phyloP scores from a whole-genome alignment of 2,888 invertebrate genomes.

The Chironomus riparius region DNA sequence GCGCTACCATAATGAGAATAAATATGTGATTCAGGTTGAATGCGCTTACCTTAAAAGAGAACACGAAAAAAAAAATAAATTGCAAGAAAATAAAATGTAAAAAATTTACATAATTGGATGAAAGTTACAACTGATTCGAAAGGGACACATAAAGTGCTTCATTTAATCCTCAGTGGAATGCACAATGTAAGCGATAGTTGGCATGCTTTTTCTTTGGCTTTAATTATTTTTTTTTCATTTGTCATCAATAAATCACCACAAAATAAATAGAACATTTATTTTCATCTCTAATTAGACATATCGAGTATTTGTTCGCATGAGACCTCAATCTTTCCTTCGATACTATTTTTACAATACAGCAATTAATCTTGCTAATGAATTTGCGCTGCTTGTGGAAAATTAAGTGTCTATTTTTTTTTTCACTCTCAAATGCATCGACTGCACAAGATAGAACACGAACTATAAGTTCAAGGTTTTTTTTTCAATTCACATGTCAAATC shows the following conservation, averaged over 20 bases:
- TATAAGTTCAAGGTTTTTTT: background rate
- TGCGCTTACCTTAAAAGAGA: no score
- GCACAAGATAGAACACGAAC: background rate
- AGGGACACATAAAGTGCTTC: background rate
- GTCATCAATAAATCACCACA: background rate
- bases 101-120: background rate
- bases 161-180: background rate
- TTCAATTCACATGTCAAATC: background rate
- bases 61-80: no score
- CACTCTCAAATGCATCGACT: background rate
- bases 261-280: background rate
- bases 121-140: background rate
- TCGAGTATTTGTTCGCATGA: background rate
- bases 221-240: background rate
- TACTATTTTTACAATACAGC: no score
- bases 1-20: no score
- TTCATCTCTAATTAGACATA: background rate
- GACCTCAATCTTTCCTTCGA: no score
- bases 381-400: background rate
- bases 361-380: no score
- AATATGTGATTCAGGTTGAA: no score
- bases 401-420: background rate
- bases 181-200: background rate
- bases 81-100: no score
- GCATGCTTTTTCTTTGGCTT: background rate